Evolutionary conservation across 2,888 invertebrate genomes (phyloP).

Genomic region (Anaspis maculata): DNA sequence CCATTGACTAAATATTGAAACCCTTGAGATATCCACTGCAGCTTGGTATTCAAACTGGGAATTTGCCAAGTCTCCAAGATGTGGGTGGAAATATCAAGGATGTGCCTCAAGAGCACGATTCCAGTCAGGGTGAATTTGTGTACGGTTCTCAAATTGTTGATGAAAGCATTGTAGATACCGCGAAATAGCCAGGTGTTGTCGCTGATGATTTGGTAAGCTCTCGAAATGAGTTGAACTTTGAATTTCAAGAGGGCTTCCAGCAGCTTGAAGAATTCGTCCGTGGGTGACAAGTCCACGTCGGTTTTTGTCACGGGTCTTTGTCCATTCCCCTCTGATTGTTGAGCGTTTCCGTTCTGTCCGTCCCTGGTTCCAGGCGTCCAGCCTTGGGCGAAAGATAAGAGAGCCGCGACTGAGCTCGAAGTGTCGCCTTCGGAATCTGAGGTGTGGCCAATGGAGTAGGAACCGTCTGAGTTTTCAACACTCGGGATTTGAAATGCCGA

Average conservation of each 20-base stretch:
- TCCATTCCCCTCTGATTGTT: no score
- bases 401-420: slow-evolving; percentile 1
- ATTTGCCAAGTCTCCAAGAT: no score
- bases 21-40: no score
- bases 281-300: slow-evolving; percentile 17
- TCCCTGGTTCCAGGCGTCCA: no score
- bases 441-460: slow-evolving; percentile 3
- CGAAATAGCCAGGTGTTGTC: slow-evolving; percentile 25
- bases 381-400: no score
- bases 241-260: slow-evolving; percentile 23
- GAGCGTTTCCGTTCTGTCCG: no score
- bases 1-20: no score
- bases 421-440: slow-evolving; percentile 4
- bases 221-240: slow-evolving; percentile 22
- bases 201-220: slow-evolving; percentile 18
- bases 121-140: slow-evolving; percentile 23
- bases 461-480: slow-evolving; percentile 6
- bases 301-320: no score
- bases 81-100: no score
- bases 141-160: slow-evolving; percentile 19
- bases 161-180: slow-evolving; percentile 18
- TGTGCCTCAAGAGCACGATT: slow-evolving; percentile 19
- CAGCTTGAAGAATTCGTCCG: slow-evolving; percentile 23
- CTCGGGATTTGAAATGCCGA: slow-evolving; percentile 4
- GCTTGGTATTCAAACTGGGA: no score